phyloP scores from a whole-genome alignment of 2,113 vertebrate species.

The Heterotis niloticus region DNA sequence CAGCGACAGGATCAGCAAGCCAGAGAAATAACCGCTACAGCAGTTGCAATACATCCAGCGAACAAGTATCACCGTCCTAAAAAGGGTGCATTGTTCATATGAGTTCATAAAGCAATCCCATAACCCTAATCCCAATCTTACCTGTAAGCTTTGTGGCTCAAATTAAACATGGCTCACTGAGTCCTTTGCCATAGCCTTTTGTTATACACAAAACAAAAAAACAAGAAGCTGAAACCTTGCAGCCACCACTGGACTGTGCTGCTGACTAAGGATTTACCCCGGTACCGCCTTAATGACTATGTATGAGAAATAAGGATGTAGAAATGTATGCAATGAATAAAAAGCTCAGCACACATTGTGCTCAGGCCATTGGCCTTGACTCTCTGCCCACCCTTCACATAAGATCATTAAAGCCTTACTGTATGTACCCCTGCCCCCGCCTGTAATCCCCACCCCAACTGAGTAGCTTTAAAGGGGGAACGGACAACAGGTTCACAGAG shows the following conservation, averaged over 20 bases:
- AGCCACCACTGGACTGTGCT: no score
- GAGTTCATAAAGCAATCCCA: no score
- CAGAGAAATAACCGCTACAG: no score
- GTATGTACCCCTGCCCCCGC: background rate
- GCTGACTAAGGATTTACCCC: no score
- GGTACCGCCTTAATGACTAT: background rate
- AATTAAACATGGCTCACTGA: background rate
- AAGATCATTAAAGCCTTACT: slow-evolving; percentile 5
- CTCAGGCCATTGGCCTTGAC: background rate
- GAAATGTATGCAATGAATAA: no score
- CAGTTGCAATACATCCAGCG: no score
- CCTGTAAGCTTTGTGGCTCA: background rate
- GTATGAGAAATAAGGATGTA: background rate
- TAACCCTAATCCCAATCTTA: background rate
- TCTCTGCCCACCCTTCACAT: background rate
- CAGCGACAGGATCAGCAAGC: no score
- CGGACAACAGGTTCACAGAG: background rate
- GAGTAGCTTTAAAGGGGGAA: background rate
- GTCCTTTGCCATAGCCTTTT: background rate
- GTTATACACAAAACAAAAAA: background rate
- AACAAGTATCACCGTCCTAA: no score
- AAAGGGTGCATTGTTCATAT: no score
- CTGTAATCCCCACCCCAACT: background rate
- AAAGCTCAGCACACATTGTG: no score
- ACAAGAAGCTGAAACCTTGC: background rate